A percentile compares a stretch with the other conserved stretches of the same genome.
These are phyloP conservation scores for Melierax canorus DNA, from an alignment of 2,113 vertebrate genomes.

Conservation along the genomic window DNA sequence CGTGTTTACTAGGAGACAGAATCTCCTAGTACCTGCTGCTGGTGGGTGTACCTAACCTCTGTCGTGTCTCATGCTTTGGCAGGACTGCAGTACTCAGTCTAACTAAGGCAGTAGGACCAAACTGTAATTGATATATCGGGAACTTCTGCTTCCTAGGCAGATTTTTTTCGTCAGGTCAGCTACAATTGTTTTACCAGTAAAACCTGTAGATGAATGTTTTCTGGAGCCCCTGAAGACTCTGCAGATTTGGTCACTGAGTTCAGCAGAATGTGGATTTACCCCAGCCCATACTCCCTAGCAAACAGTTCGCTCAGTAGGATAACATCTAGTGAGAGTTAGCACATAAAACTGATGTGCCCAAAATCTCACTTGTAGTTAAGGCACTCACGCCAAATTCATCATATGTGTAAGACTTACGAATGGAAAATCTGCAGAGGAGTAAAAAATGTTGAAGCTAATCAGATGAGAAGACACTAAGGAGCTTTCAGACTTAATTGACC, in stretches of 20 bases:
- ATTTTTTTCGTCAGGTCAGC: not conserved
- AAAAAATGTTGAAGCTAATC: not conserved
- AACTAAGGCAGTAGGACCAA: not conserved
- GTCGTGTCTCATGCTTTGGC: fast-evolving
- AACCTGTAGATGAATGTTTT: not conserved
- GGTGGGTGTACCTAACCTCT: not conserved
- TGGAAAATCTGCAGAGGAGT: not conserved
- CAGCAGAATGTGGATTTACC: not conserved
- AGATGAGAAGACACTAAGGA: not conserved
- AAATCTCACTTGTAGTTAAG: not conserved
- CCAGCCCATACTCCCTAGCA: not conserved
- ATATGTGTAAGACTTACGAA: not conserved
- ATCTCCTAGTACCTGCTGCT: not conserved
- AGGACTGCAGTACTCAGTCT: not conserved
- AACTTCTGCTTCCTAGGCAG: not conserved
- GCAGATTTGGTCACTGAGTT: not conserved
- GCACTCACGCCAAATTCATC: not conserved
- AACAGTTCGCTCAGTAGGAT: not conserved
- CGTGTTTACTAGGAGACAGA: fast-evolving
- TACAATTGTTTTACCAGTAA: fast-evolving
- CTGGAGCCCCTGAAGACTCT: not conserved
- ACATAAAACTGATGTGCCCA: fast-evolving
- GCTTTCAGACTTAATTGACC: not conserved
- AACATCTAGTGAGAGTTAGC: not conserved
- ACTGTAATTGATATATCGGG: fast-evolving